A percentile compares a stretch with the other conserved stretches of the same genome.
phyloP scores from a whole-genome alignment of 2,113 vertebrate species.

The Poeciliopsis turrubarensis region DNA sequence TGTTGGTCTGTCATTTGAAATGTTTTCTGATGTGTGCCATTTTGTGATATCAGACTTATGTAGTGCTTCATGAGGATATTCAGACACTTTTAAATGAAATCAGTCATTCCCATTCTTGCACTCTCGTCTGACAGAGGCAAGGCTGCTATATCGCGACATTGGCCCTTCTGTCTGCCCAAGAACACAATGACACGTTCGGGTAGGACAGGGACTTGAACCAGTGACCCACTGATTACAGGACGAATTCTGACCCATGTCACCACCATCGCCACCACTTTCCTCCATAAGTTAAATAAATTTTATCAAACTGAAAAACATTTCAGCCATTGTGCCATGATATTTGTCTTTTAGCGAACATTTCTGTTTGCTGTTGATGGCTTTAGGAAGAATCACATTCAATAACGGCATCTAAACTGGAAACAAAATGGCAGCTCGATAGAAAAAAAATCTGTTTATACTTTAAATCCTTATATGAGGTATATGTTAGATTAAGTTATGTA shows the following conservation, averaged over 20 bases:
- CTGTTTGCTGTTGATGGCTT: not conserved
- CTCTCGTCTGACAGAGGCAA: too few species aligned
- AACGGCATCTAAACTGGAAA: not conserved
- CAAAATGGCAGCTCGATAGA: not conserved
- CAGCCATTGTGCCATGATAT: not conserved
- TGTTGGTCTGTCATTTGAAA: not conserved
- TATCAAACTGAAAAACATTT: not conserved
- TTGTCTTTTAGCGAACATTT: not conserved
- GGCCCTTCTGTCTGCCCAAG: too few species aligned
- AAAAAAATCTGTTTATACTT: not conserved
- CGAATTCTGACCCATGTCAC: too few species aligned
- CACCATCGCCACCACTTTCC: too few species aligned
- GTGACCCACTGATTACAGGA: too few species aligned
- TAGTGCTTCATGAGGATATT: too few species aligned
- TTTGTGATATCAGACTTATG: not conserved
- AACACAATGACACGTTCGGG: too few species aligned
- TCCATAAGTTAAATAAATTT: not conserved
- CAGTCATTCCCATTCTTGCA: too few species aligned
- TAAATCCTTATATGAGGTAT: not conserved
- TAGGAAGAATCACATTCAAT: not conserved
- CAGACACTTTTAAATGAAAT: too few species aligned
- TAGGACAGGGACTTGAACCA: too few species aligned
- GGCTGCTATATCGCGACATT: too few species aligned
- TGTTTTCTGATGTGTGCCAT: not conserved
- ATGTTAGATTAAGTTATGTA: not conserved